Percentiles rank a stretch among this genome's conserved stretches.
Evolutionary conservation across 2,888 invertebrate genomes (phyloP).

Genomic region (Oxyteleia sp.): DNA sequence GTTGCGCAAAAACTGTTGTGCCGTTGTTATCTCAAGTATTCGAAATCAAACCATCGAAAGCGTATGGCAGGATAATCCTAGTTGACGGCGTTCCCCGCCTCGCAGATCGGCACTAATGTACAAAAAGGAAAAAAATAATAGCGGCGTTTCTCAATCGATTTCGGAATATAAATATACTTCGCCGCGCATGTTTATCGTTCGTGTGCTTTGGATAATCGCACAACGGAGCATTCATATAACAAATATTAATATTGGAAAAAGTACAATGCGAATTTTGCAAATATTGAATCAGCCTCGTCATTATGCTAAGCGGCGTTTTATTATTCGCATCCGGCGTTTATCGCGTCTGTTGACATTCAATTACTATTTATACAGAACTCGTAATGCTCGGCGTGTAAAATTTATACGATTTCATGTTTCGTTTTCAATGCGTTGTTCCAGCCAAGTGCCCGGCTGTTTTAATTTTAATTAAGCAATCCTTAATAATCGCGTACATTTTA

Average conservation of each 20-base stretch:
- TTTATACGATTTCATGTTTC: neutral
- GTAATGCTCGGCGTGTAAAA: neutral
- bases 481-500: neutral
- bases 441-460: neutral
- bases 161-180: constrained; percentile 29
- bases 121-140: constrained; percentile 24
- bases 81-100: constrained; percentile 19
- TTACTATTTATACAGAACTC: neutral
- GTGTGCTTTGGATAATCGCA: constrained; percentile 1
- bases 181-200: constrained; percentile 12
- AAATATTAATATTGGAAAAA: constrained; percentile 5
- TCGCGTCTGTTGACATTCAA: constrained; percentile 4
- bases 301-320: neutral
- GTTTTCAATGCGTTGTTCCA: neutral
- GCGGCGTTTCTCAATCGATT: constrained; percentile 32
- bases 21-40: constrained; percentile 34
- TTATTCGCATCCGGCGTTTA: neutral
- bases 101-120: constrained; percentile 43
- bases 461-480: neutral
- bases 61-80: constrained; percentile 30
- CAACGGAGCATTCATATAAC: neutral
- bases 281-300: neutral
- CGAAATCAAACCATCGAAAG: constrained; percentile 39
- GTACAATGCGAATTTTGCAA: neutral
- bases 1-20: constrained; percentile 18